A percentile compares a stretch with the other conserved stretches of the same genome.
phyloP scores from a whole-genome alignment of 2,113 vertebrate genomes.

The Aspiorhynchus laticeps region DNA sequence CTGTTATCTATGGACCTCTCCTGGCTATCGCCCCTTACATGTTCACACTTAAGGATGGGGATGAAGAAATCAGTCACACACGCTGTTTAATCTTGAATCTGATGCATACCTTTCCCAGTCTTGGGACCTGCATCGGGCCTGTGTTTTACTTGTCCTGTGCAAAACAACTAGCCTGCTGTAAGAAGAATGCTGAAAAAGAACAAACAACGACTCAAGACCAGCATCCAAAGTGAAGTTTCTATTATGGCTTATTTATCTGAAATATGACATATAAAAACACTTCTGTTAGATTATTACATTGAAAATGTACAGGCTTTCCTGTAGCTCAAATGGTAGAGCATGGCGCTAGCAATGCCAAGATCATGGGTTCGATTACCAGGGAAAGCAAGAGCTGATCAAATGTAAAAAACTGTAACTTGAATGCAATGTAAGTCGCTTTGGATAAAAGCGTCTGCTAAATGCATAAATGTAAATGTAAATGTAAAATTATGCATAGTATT shows the following conservation, averaged over 20 bases:
- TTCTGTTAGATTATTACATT: neutral
- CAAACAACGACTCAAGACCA: neutral
- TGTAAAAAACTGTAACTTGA: no score
- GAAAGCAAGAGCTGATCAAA: no score
- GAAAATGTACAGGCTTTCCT: no score
- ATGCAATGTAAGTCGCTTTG: no score
- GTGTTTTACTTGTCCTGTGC: conserved; percentile 66
- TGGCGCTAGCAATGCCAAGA: no score
- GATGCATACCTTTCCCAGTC: conserved; percentile 47
- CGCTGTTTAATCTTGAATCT: neutral
- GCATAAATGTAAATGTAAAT: no score
- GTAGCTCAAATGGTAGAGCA: no score
- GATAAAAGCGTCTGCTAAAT: no score
- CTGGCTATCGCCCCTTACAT: conserved; percentile 40
- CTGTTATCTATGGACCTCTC: conserved; percentile 59
- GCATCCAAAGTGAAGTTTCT: neutral
- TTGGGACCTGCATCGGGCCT: conserved; percentile 65
- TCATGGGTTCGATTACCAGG: no score
- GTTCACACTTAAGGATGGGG: neutral
- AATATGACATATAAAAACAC: neutral
- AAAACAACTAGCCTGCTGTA: conserved; percentile 47
- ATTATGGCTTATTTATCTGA: neutral
- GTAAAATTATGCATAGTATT: neutral
- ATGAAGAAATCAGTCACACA: accelerated
- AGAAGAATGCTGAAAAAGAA: neutral